Evolutionary conservation across 1,140 invertebrate genomes (phyloP).

Genomic region (Drosophila pseudoananassae): DNA sequence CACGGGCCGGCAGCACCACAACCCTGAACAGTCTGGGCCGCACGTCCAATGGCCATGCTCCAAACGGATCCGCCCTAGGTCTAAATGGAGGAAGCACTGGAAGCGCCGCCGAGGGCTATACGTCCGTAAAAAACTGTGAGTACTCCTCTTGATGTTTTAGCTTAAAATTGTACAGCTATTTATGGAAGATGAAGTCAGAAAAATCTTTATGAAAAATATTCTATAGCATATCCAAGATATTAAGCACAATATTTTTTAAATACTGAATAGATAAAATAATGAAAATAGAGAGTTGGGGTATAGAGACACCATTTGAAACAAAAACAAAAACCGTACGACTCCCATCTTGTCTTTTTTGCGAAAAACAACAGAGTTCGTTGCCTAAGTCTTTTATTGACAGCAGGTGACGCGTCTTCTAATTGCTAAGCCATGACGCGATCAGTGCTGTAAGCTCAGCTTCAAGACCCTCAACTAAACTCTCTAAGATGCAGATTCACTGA

Average conservation of each 20-base stretch:
- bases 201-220: not conserved
- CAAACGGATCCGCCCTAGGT: conserved; percentile 64
- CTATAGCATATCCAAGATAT: not conserved
- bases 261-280: no score
- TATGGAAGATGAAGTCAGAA: not conserved
- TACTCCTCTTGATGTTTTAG: conserved; percentile 13
- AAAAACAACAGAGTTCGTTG: conserved; percentile 36
- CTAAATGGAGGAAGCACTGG: conserved; percentile 71
- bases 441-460: conserved; percentile 20
- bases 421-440: conserved; percentile 12
- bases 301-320: no score
- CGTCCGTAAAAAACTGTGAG: conserved; percentile 84
- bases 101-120: conserved; percentile 79
- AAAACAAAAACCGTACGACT: not conserved
- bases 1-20: conserved; percentile 85
- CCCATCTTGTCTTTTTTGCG: not conserved
- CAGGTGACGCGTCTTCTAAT: conserved; percentile 39
- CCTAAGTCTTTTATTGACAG: conserved; percentile 51
- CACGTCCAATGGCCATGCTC: conserved; percentile 68
- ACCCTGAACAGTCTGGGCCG: conserved; percentile 86
- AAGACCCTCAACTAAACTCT: not conserved
- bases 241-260: not conserved
- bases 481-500: conserved; percentile 4
- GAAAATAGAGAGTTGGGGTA: no score
- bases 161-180: no score